Conservation (phyloP, 2,888 invertebrate genomes). For the Matsumyia berberina region DNA sequence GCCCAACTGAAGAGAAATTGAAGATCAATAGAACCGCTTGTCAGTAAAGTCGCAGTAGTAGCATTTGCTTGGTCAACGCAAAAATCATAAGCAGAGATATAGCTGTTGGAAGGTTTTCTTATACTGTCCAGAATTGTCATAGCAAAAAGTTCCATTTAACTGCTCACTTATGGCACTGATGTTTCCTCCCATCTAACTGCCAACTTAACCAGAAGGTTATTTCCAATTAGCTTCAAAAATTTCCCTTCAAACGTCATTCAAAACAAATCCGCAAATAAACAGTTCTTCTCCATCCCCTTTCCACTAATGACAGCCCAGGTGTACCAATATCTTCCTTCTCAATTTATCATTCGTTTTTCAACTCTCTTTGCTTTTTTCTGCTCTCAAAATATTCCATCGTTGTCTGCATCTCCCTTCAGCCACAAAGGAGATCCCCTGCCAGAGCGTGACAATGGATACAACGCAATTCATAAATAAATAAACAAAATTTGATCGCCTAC, state of each 20-base stretch:
- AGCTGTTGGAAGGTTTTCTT: no score
- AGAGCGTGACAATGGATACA: conserved; percentile 15
- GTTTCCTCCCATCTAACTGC: background rate
- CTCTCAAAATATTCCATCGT: background rate
- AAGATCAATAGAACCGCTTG: no score
- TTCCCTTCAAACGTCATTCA: conserved; percentile 30
- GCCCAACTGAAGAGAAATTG: no score
- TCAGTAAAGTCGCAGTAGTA: no score
- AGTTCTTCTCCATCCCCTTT: background rate
- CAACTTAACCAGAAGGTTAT: background rate
- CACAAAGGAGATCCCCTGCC: background rate
- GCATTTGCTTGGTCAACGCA: no score
- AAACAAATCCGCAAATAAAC: conserved; percentile 38
- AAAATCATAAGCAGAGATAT: no score
- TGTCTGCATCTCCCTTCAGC: conserved; percentile 2
- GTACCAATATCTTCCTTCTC: conserved; percentile 31
- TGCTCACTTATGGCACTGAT: background rate
- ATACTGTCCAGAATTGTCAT: no score
- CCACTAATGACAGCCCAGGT: background rate
- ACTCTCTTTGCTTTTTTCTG: background rate
- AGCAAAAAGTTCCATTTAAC: background rate
- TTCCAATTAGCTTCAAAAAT: background rate
- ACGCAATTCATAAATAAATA: conserved; percentile 51
- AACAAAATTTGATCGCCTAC: conserved; percentile 42
- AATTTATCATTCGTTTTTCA: conserved; percentile 53